Base-by-base conservation (phyloP, 2,797 vertebrate species). In the Sparus aurata region DNA sequence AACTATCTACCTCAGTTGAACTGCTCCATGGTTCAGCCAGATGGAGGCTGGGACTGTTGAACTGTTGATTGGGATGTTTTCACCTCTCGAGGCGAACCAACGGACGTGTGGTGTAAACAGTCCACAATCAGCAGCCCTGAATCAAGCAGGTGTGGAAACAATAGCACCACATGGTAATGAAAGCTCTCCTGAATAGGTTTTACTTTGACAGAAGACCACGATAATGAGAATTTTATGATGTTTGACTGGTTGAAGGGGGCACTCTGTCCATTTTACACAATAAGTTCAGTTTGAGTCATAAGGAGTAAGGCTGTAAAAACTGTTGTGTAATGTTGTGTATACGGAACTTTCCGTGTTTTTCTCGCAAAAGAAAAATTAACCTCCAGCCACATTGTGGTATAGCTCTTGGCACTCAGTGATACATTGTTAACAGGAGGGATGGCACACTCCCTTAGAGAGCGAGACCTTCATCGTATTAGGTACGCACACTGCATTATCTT, bases 1-100 rank as follows among this genome's bases (percentile, higher is more conserved):
- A 34, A 9, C 34, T 34, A 34, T 34, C 83, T 13, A 67, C 75
- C 75, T 84, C 75, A 58, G 49, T 79, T 83, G 45, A 83, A 73
- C 83, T 45, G 43, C 34, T 71, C 25, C 17, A 4, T 46, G 66
- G 55, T 61, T 67, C 61, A 64, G 43, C 34, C 82, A 76, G 79
- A 85, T 5, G 4, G 18, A 65, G 49, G 77, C 83, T 38, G 30
- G 83, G 41, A 1, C 69, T 46, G 64, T 52, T 5, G 16, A 79
- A 62, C 58, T 76, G 57, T 69, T 6, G 6, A 61, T 30, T 30
- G n/a, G 43, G 54, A 66, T 69, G 73, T 53, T 69, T 65, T 49
- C 53, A 64, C 59, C 15, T 69, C 60, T 73, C 23, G 58, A 65
- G 54, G 61, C 10, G 8, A 79, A 50, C 52, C 38, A 18, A 20